phyloP scores from a whole-genome alignment of 1,140 invertebrate genomes.

The Trachelipus rathkii region DNA sequence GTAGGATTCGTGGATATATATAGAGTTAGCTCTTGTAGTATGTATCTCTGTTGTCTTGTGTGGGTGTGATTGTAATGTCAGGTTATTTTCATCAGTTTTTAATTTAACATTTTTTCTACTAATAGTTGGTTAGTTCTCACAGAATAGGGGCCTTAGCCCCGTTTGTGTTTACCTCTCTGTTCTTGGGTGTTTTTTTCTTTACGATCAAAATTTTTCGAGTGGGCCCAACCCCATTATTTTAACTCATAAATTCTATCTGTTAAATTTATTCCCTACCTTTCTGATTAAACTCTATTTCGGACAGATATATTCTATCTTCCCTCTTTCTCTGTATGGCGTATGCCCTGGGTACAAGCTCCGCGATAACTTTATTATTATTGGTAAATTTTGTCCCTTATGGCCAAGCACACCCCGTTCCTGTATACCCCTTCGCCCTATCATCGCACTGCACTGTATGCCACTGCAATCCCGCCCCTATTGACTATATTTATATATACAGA shows the following conservation, averaged over 20 bases:
- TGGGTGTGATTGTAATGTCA: too few relatives aligned
- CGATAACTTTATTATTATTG: neutral
- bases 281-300: neutral
- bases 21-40: too few relatives aligned
- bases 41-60: too few relatives aligned
- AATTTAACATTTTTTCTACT: too few relatives aligned
- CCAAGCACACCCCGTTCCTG: constrained; percentile 1
- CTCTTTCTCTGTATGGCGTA: constrained; percentile 9
- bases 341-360: neutral
- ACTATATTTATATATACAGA: neutral
- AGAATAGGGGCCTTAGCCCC: too few relatives aligned
- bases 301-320: neutral
- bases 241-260: neutral
- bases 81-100: too few relatives aligned
- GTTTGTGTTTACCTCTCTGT: too few relatives aligned
- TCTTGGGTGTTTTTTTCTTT: too few relatives aligned
- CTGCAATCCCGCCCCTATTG: neutral
- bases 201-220: too few relatives aligned
- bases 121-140: too few relatives aligned
- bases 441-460: constrained; percentile 8
- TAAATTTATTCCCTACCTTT: neutral
- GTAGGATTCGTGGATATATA: too few relatives aligned
- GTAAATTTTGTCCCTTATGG: neutral
- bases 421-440: constrained; percentile 5
- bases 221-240: neutral